phyloP scores from a whole-genome alignment of 2,113 vertebrate species.

The Sinosuthora webbiana region DNA sequence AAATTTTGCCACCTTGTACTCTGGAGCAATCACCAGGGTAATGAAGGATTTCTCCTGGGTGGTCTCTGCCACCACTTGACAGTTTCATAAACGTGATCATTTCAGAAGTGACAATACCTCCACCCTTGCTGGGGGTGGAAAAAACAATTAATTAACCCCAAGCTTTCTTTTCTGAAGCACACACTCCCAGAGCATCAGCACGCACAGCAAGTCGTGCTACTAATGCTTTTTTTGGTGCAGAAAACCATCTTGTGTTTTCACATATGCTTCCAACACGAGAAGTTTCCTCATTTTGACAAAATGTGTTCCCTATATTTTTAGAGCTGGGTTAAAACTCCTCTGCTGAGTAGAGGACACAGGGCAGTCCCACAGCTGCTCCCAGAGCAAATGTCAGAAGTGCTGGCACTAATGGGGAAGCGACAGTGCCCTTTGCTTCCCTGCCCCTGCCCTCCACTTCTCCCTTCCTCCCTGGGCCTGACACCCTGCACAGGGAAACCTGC shows the following conservation, averaged over 20 bases:
- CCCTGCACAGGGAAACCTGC: not conserved
- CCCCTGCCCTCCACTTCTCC: slow-evolving; percentile 38
- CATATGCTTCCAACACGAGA: not conserved
- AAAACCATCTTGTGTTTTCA: not conserved
- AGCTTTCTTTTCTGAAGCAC: not conserved
- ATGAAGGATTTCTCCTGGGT: not conserved
- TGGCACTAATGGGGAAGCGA: slow-evolving; percentile 2
- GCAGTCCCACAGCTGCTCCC: not conserved
- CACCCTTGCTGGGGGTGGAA: not conserved
- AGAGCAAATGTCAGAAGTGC: not conserved
- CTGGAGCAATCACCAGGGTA: not conserved
- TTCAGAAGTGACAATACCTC: not conserved
- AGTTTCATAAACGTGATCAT: not conserved
- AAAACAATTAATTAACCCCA: not conserved
- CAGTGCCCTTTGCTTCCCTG: slow-evolving; percentile 36
- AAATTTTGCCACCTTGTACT: not conserved
- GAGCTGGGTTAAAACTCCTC: not conserved
- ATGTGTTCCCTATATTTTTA: not conserved
- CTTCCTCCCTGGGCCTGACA: slow-evolving; percentile 1
- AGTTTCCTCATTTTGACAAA: slow-evolving; percentile 13
- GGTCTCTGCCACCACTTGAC: not conserved
- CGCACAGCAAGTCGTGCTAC: not conserved
- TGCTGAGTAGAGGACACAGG: not conserved
- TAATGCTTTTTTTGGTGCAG: not conserved
- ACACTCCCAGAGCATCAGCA: not conserved